A percentile compares a stretch with the other conserved stretches of the same genome.
Evolutionary conservation across 2,888 invertebrate species (phyloP).

Genomic region (Opisthograptis luteolata): DNA sequence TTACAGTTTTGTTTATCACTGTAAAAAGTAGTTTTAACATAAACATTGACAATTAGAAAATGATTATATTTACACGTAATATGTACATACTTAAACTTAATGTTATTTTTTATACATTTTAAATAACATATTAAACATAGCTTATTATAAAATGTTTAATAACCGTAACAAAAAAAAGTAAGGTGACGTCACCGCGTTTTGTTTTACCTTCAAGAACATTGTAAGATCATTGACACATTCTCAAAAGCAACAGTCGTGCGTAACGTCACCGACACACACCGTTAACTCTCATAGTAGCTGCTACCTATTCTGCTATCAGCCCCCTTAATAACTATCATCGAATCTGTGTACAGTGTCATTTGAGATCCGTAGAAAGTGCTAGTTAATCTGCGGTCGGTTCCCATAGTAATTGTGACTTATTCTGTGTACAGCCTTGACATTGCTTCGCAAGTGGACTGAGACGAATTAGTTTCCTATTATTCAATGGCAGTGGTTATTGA

Average conservation of each 20-base stretch:
- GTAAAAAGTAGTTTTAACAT: no score
- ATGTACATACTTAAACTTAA: no score
- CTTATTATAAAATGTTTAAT: no score
- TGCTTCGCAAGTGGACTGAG: constrained; percentile 22
- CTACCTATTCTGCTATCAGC: background rate
- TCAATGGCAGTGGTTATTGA: constrained; percentile 3
- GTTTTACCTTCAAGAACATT: background rate
- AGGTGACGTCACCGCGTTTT: background rate
- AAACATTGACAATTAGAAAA: no score
- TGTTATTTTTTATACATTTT: no score
- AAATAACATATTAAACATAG: no score
- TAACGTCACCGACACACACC: constrained; percentile 30
- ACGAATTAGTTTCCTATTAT: constrained; percentile 4
- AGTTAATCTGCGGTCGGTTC: constrained; percentile 1
- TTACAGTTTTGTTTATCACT: no score
- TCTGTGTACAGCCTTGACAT: constrained; percentile 33
- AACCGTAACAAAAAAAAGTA: no score
- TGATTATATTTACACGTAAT: no score
- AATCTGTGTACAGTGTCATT: constrained; percentile 1
- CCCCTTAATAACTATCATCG: background rate
- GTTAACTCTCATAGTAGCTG: constrained; percentile 5
- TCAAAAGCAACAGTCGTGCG: constrained; percentile 24
- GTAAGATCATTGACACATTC: constrained; percentile 17
- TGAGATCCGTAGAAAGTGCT: background rate
- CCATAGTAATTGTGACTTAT: constrained; percentile 3